phyloP scores from a whole-genome alignment of 2,888 invertebrate species.

The Vesta saturnalis region DNA sequence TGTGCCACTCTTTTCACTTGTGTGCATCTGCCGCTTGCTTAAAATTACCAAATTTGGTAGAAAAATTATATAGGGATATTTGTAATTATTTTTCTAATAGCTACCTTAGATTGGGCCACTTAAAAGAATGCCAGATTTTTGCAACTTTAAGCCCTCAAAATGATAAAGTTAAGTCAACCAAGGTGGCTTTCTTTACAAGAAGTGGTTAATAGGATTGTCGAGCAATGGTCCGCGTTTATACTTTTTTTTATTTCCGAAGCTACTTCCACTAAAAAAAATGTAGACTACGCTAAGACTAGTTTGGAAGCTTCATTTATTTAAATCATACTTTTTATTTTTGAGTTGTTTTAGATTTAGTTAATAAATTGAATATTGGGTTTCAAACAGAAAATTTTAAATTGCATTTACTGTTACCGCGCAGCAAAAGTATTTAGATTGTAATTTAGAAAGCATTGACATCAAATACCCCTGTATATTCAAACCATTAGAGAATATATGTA shows the following conservation, averaged over 20 bases:
- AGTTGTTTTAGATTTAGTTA: neutral
- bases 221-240: neutral
- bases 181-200: neutral
- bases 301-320: neutral
- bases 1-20: conserved; percentile 2
- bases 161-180: neutral
- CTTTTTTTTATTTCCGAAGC: neutral
- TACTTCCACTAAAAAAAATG: neutral
- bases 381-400: neutral
- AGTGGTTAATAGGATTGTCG: neutral
- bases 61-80: neutral
- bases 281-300: neutral
- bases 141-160: neutral
- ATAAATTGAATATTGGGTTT: neutral
- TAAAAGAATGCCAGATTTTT: conserved; percentile 1
- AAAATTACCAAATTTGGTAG: neutral
- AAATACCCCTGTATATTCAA: no score
- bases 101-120: neutral
- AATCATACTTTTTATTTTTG: neutral
- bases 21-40: neutral
- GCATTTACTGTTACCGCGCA: neutral
- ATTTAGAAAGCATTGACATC: neutral
- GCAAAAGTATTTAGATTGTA: neutral
- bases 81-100: conserved; percentile 3
- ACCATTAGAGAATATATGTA: no score